These are phyloP conservation scores for Tetraodon nigroviridis DNA, from an alignment of 2,113 vertebrate species.

Conservation along the genomic window DNA sequence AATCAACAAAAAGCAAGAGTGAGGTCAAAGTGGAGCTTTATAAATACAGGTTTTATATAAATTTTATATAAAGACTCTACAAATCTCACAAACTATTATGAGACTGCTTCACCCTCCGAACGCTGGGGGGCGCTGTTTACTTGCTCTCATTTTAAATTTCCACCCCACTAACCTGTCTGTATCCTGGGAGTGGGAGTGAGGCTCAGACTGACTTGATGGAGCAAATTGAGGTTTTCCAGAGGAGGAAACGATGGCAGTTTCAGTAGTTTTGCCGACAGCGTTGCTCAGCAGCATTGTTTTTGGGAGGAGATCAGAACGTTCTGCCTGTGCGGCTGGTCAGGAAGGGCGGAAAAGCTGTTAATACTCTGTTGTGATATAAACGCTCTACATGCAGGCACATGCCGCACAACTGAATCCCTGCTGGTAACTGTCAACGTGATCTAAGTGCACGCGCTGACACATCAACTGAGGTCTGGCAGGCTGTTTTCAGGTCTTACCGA, in stretches of 20 bases:
- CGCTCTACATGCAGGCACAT: slow-evolving; percentile 18
- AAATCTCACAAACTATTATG: background rate
- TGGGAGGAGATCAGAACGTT: slow-evolving; percentile 84
- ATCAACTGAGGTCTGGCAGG: background rate
- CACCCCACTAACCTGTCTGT: slow-evolving; percentile 27
- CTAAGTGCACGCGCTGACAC: background rate
- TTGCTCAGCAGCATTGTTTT: slow-evolving; percentile 68
- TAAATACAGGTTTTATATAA: no score
- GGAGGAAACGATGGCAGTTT: slow-evolving; percentile 65
- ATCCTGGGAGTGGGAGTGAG: slow-evolving; percentile 15
- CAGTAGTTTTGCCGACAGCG: slow-evolving; percentile 65
- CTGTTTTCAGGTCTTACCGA: slow-evolving; percentile 64
- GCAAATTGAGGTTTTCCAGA: slow-evolving; percentile 53
- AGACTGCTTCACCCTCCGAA: slow-evolving; percentile 22
- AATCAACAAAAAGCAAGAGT: slow-evolving; percentile 11
- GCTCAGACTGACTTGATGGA: slow-evolving; percentile 6
- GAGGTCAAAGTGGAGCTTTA: no score
- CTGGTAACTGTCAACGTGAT: background rate
- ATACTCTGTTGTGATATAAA: slow-evolving; percentile 10
- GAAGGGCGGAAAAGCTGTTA: slow-evolving; percentile 10
- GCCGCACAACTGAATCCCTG: slow-evolving; percentile 9
- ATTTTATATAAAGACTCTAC: background rate
- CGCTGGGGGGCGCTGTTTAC: slow-evolving; percentile 30
- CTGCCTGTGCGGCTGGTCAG: slow-evolving; percentile 69
- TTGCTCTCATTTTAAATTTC: slow-evolving; percentile 20